Base-by-base conservation (phyloP, 37 sponge, comb jelly and placozoan genomes). In the Aphrocallistes beatrix region DNA sequence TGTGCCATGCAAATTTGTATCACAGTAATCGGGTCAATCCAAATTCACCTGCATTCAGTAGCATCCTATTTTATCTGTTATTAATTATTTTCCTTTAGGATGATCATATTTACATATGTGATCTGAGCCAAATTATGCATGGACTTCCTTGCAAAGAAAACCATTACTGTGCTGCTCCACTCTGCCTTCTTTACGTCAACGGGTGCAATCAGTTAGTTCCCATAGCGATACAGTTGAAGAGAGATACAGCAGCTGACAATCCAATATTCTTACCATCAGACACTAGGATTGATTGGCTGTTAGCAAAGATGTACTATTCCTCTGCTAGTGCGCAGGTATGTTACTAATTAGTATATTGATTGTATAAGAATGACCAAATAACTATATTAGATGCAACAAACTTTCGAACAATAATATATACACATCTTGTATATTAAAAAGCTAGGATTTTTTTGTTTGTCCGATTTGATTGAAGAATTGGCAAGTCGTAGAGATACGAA, bases 211-310 rank as follows among this genome's bases (percentile, higher is more conserved):
- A 86, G 0, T 39, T 90, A 23, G 82, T 85, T 3, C 92, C 92
- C 0, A 92, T 92, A 49, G 92, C 92, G 38, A 92, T 92, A 36
- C 92, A 92, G 51, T 86, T 92, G 82, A 87, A 88, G 85, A 50
- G 85, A 39, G 51, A 81, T 1, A 86, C 86, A n/a, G 86, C 51
- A 40, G 82, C 37, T 23, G 84, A 81, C 0, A 91, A 88, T 39
- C 91, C 90, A 1, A 92, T 92, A 32, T 92, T 92, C 81, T 25
- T 87, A 60, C 92, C 92, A 10, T 81, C 38, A 82, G 92, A 90
- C 47, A 1, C 45, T 82, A 84, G 85, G 84, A 39, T 86, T 40
- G 92, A 92, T 40, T 92, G 92, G 92, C 69, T 90, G 23, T 38
- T 82, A n/a, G 92, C 92, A 6, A 92, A 92, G 85, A 92, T 92